Conservation (phyloP, 2,888 invertebrate species). For the Eupeodes latifasciatus region DNA sequence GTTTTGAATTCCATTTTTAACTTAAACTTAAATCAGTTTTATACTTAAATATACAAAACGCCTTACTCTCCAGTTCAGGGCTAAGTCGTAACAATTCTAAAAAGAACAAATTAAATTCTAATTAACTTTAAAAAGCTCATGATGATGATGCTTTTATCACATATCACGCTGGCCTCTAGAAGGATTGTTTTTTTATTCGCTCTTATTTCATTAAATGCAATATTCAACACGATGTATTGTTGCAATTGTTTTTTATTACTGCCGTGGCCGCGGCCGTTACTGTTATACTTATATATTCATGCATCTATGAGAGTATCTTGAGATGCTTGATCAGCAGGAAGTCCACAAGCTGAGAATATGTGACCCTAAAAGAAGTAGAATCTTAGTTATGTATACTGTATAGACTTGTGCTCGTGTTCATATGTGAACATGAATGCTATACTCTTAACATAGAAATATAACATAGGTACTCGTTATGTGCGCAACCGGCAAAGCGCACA, state of each 20-base stretch:
- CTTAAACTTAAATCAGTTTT: slow-evolving; percentile 1
- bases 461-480: slow-evolving; percentile 11
- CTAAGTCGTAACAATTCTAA: neutral
- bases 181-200: slow-evolving; percentile 24
- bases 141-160: slow-evolving; percentile 25
- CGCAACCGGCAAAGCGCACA: slow-evolving; percentile 36
- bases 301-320: slow-evolving; percentile 1
- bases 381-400: slow-evolving; percentile 13
- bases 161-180: slow-evolving; percentile 56
- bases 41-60: neutral
- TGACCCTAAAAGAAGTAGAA: slow-evolving; percentile 64
- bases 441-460: slow-evolving; percentile 38
- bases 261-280: neutral
- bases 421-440: slow-evolving; percentile 43
- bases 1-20: slow-evolving; percentile 9
- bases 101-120: slow-evolving; percentile 5
- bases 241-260: slow-evolving; percentile 60
- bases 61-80: neutral
- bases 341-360: slow-evolving; percentile 49
- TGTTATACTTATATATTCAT: neutral
- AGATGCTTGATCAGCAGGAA: slow-evolving; percentile 59
- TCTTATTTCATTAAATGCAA: slow-evolving; percentile 47
- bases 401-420: neutral
- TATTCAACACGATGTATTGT: slow-evolving; percentile 24
- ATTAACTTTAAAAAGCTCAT: slow-evolving; percentile 27